These are phyloP conservation scores for Empidonax alnorum DNA, from an alignment of 2,113 vertebrate genomes.

Conservation along the genomic window DNA sequence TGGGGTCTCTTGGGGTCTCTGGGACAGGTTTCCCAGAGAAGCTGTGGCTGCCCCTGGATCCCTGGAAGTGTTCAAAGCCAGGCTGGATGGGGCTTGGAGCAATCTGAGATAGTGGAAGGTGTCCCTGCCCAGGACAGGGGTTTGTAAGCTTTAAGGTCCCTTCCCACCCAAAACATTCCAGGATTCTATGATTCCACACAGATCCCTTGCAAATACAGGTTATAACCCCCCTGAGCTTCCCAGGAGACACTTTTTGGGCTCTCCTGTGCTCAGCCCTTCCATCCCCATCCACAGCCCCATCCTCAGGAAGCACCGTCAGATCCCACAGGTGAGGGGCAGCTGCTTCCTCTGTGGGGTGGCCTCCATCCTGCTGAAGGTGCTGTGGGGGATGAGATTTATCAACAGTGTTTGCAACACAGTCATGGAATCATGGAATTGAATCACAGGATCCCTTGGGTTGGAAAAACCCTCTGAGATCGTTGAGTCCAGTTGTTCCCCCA, in stretches of 20 bases:
- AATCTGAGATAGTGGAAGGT: not conserved
- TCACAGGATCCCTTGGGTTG: not conserved
- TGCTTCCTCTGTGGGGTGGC: not conserved
- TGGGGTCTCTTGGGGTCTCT: not conserved
- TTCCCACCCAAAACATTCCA: not conserved
- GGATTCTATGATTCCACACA: not conserved
- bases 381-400: not conserved
- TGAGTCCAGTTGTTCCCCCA: not conserved
- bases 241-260: not conserved
- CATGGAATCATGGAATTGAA: too few species aligned
- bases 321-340: not conserved
- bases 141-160: not conserved
- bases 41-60: not conserved
- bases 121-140: not conserved
- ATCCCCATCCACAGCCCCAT: not conserved
- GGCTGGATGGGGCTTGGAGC: not conserved
- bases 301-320: not conserved
- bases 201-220: not conserved
- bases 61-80: not conserved
- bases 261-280: fast-evolving
- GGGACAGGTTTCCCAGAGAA: not conserved
- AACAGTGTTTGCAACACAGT: not conserved
- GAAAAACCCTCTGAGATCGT: not conserved
- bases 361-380: not conserved
- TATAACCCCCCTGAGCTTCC: not conserved